Conservation (phyloP, 2,113 vertebrate species). For the Numida meleagris region DNA sequence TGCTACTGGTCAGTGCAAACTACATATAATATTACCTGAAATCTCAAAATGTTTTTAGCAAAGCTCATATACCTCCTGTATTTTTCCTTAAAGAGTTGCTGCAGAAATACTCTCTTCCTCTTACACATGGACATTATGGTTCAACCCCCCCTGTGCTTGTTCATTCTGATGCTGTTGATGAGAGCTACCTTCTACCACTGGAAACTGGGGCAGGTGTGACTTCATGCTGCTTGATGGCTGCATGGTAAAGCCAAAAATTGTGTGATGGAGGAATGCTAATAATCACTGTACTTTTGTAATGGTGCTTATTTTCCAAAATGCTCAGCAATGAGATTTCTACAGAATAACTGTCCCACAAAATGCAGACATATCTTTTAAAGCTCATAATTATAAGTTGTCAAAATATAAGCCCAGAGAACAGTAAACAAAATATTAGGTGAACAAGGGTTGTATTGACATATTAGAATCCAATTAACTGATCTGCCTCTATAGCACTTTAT, state of each 20-base stretch:
- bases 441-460: neutral
- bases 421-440: neutral
- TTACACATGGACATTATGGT: neutral
- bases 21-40: neutral
- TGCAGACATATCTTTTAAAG: neutral
- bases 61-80: neutral
- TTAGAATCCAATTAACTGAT: neutral
- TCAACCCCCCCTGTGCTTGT: neutral
- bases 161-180: neutral
- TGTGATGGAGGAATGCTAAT: neutral
- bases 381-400: neutral
- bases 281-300: neutral
- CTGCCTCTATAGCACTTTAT: neutral
- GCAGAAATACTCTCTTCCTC: neutral
- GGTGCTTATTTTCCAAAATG: neutral
- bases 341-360: neutral
- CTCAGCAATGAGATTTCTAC: neutral
- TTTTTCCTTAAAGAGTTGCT: neutral
- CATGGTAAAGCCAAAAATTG: neutral
- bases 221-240: neutral
- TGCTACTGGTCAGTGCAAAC: neutral
- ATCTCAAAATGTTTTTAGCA: neutral
- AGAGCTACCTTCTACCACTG: neutral
- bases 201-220: neutral
- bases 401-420: neutral